Evolutionary conservation across 2,888 invertebrate genomes (phyloP), one percentile per base, ranked within the genome.

Genomic region (Calameuta pallipes): DNA sequence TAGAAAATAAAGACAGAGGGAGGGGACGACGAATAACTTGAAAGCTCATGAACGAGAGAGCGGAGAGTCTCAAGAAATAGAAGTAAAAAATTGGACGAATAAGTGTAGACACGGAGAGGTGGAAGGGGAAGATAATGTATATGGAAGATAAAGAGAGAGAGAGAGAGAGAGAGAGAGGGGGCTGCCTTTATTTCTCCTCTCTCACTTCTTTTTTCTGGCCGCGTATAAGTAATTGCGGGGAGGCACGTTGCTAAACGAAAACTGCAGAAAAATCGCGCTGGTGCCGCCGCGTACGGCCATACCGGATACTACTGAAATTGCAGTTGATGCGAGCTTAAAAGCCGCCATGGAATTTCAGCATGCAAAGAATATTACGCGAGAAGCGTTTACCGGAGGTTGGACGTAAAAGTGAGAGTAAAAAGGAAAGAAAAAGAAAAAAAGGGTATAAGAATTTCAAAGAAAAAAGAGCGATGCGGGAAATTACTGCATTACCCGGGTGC

Each of bases 331-430:
- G 56, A 23, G 23, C 23, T 56, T 56, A 56, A 56, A 56, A 56
- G 23, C 56, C 56, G 2, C 23, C 56, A 56, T 56, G 56, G 56
- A 56, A 56, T 56, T 56, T 56, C 56, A 56, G 56, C 6, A 6
- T 41, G 41, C 41, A 41, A 15, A 15, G 41, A 41, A 41, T 41
- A 41, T 41, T 41, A 41, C 41, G 41, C 56, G 56, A 23, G 1
- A 56, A 56, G 56, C 56, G 56, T 56, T 56, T 77, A 77, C 56
- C 69, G 73, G n/a, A n/a, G n/a, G 73, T 35, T 76, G 76, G 35
- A 35, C 73, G 76, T 77, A 73, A 73, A 23, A 41, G 41, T 41
- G 41, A 56, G 56, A 56, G 56, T 23, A 56, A 56, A 56, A 56
- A 56, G 2, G 15, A 41, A 41, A 15, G 4, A 56, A 23, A 23